Evolutionary conservation across 2,888 invertebrate species (phyloP).

Genomic region (Erebia epiphron): DNA sequence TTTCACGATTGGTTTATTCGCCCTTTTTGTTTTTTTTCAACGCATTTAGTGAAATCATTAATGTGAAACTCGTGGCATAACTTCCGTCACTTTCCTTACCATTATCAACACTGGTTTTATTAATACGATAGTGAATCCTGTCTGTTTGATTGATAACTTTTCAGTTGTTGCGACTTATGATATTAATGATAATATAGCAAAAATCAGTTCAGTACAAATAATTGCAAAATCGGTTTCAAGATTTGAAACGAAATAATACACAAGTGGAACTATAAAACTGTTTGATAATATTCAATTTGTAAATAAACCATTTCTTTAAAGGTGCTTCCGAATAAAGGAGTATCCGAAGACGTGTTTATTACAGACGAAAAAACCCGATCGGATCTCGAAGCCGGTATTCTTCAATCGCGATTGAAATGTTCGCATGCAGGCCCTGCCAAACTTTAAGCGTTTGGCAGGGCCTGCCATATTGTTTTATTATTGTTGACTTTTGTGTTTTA

Average conservation of each 20-base stretch:
- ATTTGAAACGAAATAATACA: not conserved
- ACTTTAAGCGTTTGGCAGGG: no score
- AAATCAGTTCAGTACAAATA: no score
- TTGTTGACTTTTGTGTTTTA: no score
- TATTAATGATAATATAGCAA: no score
- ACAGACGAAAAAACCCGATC: slow-evolving; percentile 47
- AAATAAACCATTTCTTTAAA: not conserved
- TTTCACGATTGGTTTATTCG: slow-evolving; percentile 54
- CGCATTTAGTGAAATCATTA: slow-evolving; percentile 11
- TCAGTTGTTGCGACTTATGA: not conserved
- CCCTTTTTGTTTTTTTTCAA: slow-evolving; percentile 37
- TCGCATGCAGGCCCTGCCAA: slow-evolving; percentile 46
- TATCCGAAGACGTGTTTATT: slow-evolving; percentile 39
- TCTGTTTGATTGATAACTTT: not conserved
- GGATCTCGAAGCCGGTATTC: slow-evolving; percentile 62
- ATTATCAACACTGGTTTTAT: not conserved
- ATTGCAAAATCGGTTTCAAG: no score
- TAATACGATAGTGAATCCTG: not conserved
- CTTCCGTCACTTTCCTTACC: no score
- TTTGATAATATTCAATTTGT: slow-evolving; percentile 5
- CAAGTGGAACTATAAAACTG: not conserved
- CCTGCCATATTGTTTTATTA: no score
- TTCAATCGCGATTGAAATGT: slow-evolving; percentile 72
- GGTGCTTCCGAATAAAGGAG: slow-evolving; percentile 32
- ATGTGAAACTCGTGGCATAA: not conserved